These are phyloP conservation scores for Vireo griseus DNA, from an alignment of 2,797 vertebrate genomes.

Conservation along the genomic window DNA sequence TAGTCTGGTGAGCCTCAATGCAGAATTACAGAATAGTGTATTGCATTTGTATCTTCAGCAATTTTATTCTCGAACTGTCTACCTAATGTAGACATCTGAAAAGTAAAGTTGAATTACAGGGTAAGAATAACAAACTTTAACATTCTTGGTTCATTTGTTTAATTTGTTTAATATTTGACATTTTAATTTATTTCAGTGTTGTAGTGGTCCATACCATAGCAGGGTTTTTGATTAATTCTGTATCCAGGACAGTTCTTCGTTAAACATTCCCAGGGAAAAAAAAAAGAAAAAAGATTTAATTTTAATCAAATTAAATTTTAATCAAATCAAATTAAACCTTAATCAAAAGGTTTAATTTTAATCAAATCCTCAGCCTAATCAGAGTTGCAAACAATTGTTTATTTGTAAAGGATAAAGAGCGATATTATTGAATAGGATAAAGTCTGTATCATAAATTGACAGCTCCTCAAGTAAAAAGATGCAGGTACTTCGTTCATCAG, in stretches of 20 bases:
- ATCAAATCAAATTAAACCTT: too few species aligned
- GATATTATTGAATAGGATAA: not conserved
- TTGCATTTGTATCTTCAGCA: not conserved
- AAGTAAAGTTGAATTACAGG: not conserved
- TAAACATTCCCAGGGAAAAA: not conserved
- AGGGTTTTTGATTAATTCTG: not conserved
- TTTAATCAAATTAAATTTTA: not conserved
- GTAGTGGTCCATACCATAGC: not conserved
- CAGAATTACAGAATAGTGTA: not conserved
- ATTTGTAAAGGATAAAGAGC: not conserved
- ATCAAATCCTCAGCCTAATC: not conserved
- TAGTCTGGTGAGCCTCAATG: not conserved
- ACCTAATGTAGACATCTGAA: not conserved
- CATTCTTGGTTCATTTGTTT: not conserved
- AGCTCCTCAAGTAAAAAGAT: constrained; percentile 13
- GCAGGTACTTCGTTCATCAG: not conserved
- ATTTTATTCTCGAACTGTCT: not conserved
- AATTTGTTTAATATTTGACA: not conserved
- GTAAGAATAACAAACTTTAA: not conserved
- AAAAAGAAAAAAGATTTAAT: not conserved
- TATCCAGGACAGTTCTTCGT: not conserved
- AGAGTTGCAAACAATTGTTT: not conserved
- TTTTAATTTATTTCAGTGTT: not conserved
- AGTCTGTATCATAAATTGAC: not conserved
- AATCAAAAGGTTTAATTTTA: not conserved